These are phyloP conservation scores for Petaurus breviceps DNA, from an alignment of 2,113 vertebrate species.

Conservation along the genomic window DNA sequence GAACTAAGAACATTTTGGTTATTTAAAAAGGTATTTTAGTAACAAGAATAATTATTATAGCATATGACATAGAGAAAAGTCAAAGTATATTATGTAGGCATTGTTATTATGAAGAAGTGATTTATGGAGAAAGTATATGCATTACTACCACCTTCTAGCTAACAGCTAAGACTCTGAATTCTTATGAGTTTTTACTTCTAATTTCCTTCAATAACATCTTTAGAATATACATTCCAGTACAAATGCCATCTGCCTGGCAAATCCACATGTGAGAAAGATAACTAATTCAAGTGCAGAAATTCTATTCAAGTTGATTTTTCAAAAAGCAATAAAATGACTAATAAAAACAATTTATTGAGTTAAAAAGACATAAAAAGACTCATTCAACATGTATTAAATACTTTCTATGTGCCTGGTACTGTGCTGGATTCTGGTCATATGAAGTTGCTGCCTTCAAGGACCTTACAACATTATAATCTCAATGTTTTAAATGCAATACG, in stretches of 20 bases:
- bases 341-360: background rate
- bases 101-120: background rate
- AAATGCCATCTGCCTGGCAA: background rate
- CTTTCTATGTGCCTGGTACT: background rate
- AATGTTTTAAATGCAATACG: background rate
- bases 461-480: background rate
- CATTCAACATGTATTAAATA: background rate
- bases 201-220: slow-evolving; percentile 58
- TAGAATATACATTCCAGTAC: background rate
- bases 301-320: background rate
- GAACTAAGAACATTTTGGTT: slow-evolving; percentile 49
- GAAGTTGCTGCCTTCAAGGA: background rate
- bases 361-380: background rate
- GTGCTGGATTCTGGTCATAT: background rate
- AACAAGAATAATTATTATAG: slow-evolving; percentile 48
- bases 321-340: background rate
- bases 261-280: background rate
- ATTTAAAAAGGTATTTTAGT: slow-evolving; percentile 35
- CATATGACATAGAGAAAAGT: background rate
- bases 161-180: slow-evolving; percentile 72
- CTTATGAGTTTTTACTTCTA: slow-evolving; percentile 69
- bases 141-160: slow-evolving; percentile 65
- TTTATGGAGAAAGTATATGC: slow-evolving; percentile 73
- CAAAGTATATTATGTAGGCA: slow-evolving; percentile 47
- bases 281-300: background rate